Evolutionary conservation across 2,888 invertebrate species (phyloP).

Genomic region (Bursaphelenchus okinawaensis): DNA sequence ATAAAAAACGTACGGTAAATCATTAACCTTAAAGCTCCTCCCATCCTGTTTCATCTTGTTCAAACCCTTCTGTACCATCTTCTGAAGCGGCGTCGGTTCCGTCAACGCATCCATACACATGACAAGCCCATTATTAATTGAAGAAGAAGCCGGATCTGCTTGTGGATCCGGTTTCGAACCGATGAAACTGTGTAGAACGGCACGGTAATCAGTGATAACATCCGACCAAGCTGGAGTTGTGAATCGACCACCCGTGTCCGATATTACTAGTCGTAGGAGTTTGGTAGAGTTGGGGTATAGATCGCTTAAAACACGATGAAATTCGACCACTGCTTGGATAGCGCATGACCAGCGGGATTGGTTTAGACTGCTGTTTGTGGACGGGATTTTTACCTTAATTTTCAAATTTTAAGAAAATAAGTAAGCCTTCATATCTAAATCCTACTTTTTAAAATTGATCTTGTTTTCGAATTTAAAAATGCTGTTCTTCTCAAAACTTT

Average conservation of each 20-base stretch:
- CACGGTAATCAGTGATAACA: conserved; percentile 26
- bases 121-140: conserved; percentile 37
- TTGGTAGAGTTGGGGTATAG: conserved; percentile 69
- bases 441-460: no score
- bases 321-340: conserved; percentile 89
- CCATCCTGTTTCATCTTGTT: not conserved
- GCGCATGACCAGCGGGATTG: conserved; percentile 83
- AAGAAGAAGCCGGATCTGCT: conserved; percentile 35
- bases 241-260: conserved; percentile 77
- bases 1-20: not conserved
- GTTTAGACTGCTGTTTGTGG: not conserved
- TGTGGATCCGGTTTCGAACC: conserved; percentile 68
- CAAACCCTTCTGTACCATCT: not conserved
- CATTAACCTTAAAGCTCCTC: not conserved
- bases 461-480: no score
- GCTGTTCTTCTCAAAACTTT: no score
- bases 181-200: conserved; percentile 74
- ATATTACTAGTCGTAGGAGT: conserved; percentile 74
- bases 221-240: conserved; percentile 64
- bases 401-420: no score
- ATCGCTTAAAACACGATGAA: conserved; percentile 92
- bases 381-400: not conserved
- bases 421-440: no score
- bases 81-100: conserved; percentile 30
- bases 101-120: conserved; percentile 41